Base-by-base conservation (phyloP, 2,888 invertebrate species). In the Tetanocera ferruginea region DNA sequence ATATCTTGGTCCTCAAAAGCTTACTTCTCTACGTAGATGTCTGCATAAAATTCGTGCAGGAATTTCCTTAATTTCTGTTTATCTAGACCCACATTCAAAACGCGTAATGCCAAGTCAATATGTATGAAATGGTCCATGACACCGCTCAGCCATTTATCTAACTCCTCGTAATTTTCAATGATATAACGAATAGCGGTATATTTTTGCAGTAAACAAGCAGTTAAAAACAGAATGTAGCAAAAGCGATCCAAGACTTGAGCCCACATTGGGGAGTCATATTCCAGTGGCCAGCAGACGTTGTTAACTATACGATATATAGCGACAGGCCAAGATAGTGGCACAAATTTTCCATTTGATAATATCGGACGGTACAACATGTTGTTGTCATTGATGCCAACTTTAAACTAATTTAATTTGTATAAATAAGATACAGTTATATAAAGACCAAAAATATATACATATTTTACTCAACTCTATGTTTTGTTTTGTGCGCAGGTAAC, bases 261-360 rank as follows among this genome's bases (percentile, higher is more conserved):
- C n/a, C 74, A 57, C 0, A 62, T 43, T 23, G 81, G 76, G 8
- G 66, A 82, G 9, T 73, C 76, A 77, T 86, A 86, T 66, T 85
- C 86, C 62, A 87, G 80, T 0, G 87, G 87, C 87, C 87, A 87
- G 25, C 77, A 76, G 4, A 86, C 79, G 28, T 81, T 83, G 62
- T 86, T 86, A 4, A 83, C 17, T 2, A 67, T 69, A 14, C 86
- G 84, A 76, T 83, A 85, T 2, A 84, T 0, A 3, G 78, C 80
- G 51, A 87, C 25, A 0, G 84, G 83, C 86, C 84, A 86, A 17
- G 82, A 60, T 60, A 87, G 71, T 5, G 84, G 82, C 0, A 74
- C 85, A 0, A 70, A 4, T 2, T 76, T 70, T 8, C 86, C 86
- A 49, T 83, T 81, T 0, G 75, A 23, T 4, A 86, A 80, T 28